Conservation (phyloP, 1,140 invertebrate species). For the Calycopis cecrops region DNA sequence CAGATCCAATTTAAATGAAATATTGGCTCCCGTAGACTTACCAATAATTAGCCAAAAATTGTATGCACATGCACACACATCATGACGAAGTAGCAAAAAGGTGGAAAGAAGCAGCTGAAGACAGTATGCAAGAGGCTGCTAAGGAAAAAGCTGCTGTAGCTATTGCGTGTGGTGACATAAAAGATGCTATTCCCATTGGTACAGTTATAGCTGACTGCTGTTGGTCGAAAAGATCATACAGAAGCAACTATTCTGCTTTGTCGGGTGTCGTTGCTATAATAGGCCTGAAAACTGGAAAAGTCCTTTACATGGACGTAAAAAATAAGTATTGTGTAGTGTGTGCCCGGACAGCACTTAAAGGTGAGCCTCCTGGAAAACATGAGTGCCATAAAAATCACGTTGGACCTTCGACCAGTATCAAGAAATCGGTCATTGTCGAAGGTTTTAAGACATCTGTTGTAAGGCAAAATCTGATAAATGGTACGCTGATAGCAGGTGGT, state of each 20-base stretch:
- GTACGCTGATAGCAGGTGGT: conserved; percentile 43
- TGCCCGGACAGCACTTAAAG: conserved; percentile 26
- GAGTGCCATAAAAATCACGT: conserved; percentile 41
- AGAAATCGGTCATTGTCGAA: conserved; percentile 56
- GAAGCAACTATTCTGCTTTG: conserved; percentile 36
- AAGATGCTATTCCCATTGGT: conserved; percentile 33
- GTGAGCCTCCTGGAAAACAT: conserved; percentile 22
- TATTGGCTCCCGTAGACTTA: conserved; percentile 35
- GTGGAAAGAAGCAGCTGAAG: conserved; percentile 25
- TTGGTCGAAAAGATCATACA: conserved; percentile 41
- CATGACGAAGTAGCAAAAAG: conserved; percentile 22
- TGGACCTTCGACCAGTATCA: conserved; percentile 57
- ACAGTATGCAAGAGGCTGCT: conserved; percentile 40
- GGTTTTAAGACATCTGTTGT: conserved; percentile 44
- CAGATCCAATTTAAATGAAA: conserved; percentile 35
- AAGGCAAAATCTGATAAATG: conserved; percentile 42
- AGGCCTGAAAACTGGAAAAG: conserved; percentile 44
- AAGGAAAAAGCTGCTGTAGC: conserved; percentile 39
- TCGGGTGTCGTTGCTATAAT: conserved; percentile 49
- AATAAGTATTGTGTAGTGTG: conserved; percentile 59
- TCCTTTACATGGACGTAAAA: conserved; percentile 54
- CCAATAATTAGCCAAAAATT: conserved; percentile 31
- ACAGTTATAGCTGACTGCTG: conserved; percentile 37
- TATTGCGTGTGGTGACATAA: conserved; percentile 27
- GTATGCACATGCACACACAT: conserved; percentile 24